Evolutionary conservation across 2,888 invertebrate genomes (phyloP), one percentile per base, ranked within the genome.

Genomic region (Plagodis pulveraria): DNA sequence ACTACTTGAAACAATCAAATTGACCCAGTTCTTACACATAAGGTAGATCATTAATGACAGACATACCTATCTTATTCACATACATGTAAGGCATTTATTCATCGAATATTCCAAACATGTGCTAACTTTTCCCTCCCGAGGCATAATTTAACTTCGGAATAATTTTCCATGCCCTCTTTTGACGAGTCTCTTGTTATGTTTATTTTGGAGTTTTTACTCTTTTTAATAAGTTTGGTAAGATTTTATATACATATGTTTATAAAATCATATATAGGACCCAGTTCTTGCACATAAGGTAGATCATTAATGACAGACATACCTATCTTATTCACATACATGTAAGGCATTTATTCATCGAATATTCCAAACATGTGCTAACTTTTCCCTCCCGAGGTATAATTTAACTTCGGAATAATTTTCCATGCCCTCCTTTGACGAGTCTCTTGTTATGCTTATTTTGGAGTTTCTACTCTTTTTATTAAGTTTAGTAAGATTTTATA

Each of bases 341-440:
- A 48, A 7, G 12, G 11, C 22, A 2, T 40, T 33, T 42, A 42
- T 51, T 32, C 32, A 51, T 48, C 48, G 34, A 32, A 42, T 55
- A 59, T 54, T 59, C 54, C 47, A 38, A 46, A 33, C 52, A 38
- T 12, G 57, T 9, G 32, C 9, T 9, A 57, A 57, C 57, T 51
- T 52, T 57, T 47, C 46, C 42, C 42, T 43, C 22, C 47, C 46
- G 12, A 54, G 45, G 12, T 58, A 59, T 59, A 50, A 58, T 54
- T 55, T 50, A 42, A 38, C 41, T 42, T 42, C 46, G 5, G 46
- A 47, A 47, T 48, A 48, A 48, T 58, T 54, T 54, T 46, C 58
- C 38, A 48, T 33, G 48, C 41, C 41, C 47, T 38, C 38, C 33
- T 40, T 43, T 48, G 51, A 48, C 38, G 36, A 32, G 47, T 34